Percentiles rank a stretch among this genome's conserved stretches.
These are phyloP conservation scores for Thumatha senex DNA, from an alignment of 2,888 invertebrate species.

Conservation along the genomic window DNA sequence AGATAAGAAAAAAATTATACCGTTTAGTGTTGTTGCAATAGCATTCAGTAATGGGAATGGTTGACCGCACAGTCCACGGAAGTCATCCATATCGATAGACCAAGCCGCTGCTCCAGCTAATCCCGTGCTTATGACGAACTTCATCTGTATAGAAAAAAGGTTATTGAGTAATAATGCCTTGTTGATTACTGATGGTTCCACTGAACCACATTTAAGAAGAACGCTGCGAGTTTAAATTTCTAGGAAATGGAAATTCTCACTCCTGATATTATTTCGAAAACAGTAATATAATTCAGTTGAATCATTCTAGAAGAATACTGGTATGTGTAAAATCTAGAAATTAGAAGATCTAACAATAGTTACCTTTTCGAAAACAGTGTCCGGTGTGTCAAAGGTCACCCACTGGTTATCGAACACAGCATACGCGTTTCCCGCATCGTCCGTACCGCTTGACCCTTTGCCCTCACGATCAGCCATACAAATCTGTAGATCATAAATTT, in stretches of 20 bases:
- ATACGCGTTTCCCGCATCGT: slow-evolving; percentile 86
- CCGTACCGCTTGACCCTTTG: slow-evolving; percentile 79
- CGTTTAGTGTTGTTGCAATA: slow-evolving; percentile 80
- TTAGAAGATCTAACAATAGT: not conserved
- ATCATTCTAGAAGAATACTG: no score
- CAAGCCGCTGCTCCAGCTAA: slow-evolving; percentile 89
- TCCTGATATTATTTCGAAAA: no score
- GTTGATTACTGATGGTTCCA: not conserved
- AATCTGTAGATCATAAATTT: slow-evolving; percentile 58
- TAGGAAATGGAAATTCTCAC: no score
- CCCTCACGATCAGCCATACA: slow-evolving; percentile 83
- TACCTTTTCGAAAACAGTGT: slow-evolving; percentile 87
- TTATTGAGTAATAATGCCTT: not conserved
- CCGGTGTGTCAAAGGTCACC: slow-evolving; percentile 90
- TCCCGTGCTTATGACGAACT: slow-evolving; percentile 84
- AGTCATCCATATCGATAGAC: slow-evolving; percentile 91
- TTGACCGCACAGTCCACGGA: slow-evolving; percentile 89
- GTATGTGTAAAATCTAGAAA: no score
- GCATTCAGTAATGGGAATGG: slow-evolving; percentile 87
- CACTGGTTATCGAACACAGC: slow-evolving; percentile 89
- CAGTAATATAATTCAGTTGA: no score
- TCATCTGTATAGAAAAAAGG: slow-evolving; percentile 77
- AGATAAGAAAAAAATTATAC: slow-evolving; percentile 46
- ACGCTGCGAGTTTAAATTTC: no score
- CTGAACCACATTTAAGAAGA: no score